Evolutionary conservation across 2,888 invertebrate species (phyloP).

Genomic region (Emmelina monodactyla): DNA sequence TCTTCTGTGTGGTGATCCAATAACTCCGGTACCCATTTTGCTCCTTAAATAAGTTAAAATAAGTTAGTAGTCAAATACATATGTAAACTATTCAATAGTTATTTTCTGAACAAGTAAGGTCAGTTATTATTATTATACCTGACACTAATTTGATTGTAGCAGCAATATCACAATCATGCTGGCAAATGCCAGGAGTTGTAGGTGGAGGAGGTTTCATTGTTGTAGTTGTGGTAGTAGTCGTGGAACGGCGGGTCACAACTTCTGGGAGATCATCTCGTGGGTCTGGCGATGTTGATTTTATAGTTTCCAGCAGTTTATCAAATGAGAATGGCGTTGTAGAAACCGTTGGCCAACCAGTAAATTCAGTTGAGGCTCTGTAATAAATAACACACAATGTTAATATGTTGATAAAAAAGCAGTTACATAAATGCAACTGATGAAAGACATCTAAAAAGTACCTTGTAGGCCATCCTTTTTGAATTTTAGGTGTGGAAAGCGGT

Average conservation of each 20-base stretch:
- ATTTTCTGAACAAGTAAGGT: not conserved
- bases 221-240: conserved; percentile 69
- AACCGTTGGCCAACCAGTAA: conserved; percentile 90
- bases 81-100: not conserved
- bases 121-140: conserved; percentile 60
- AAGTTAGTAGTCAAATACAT: too few relatives aligned
- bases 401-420: not conserved
- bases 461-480: conserved; percentile 85
- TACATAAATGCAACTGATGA: not conserved
- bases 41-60: conserved; percentile 41
- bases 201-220: conserved; percentile 75
- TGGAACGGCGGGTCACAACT: conserved; percentile 48
- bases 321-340: conserved; percentile 88
- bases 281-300: conserved; percentile 25
- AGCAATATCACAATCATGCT: conserved; percentile 81
- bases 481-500: conserved; percentile 65
- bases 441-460: conserved; percentile 54
- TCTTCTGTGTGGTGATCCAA: conserved; percentile 86
- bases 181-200: conserved; percentile 83
- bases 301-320: conserved; percentile 76
- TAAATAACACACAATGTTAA: too few relatives aligned
- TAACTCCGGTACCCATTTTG: conserved; percentile 85
- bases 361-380: conserved; percentile 82
- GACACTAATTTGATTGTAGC: conserved; percentile 86
- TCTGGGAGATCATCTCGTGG: conserved; percentile 42